Percentiles rank a stretch among this genome's conserved stretches.
phyloP scores from a whole-genome alignment of 2,888 invertebrate genomes.

The Parnassius smintheus region DNA sequence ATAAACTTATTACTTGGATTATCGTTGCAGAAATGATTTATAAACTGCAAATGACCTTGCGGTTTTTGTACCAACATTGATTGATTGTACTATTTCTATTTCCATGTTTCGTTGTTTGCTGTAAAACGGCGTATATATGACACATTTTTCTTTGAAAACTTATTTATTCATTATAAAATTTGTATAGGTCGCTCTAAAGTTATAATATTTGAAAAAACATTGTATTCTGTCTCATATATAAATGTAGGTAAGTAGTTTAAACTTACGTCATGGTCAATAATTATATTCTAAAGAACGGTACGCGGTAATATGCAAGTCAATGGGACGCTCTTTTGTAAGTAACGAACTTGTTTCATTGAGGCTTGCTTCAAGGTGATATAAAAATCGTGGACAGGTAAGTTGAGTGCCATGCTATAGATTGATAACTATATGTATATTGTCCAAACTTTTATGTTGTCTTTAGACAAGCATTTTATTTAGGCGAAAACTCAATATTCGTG shows the following conservation, averaged over 20 bases:
- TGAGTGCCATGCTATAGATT: neutral
- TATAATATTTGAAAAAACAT: neutral
- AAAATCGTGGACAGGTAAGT: neutral
- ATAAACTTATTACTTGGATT: neutral
- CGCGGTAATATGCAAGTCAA: neutral
- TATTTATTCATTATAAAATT: constrained; percentile 1
- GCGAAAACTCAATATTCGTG: too few species aligned
- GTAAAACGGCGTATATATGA: constrained; percentile 1
- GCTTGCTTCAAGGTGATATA: constrained; percentile 15
- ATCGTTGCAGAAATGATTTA: neutral
- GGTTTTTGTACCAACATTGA: constrained; percentile 25
- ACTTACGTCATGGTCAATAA: constrained; percentile 30
- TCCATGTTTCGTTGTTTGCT: constrained; percentile 25
- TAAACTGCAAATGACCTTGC: constrained; percentile 32
- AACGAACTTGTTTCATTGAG: constrained; percentile 8
- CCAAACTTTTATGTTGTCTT: too few species aligned
- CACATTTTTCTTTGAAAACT: neutral
- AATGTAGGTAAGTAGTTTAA: constrained; percentile 2
- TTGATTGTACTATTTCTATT: constrained; percentile 10
- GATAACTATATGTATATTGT: neutral
- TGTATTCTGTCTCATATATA: neutral
- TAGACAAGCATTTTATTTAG: too few species aligned
- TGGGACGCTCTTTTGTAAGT: constrained; percentile 13
- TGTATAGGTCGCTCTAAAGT: neutral
- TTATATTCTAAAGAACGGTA: constrained; percentile 11